Conservation (phyloP, 2,888 invertebrate genomes). For the Plagodis pulveraria region DNA sequence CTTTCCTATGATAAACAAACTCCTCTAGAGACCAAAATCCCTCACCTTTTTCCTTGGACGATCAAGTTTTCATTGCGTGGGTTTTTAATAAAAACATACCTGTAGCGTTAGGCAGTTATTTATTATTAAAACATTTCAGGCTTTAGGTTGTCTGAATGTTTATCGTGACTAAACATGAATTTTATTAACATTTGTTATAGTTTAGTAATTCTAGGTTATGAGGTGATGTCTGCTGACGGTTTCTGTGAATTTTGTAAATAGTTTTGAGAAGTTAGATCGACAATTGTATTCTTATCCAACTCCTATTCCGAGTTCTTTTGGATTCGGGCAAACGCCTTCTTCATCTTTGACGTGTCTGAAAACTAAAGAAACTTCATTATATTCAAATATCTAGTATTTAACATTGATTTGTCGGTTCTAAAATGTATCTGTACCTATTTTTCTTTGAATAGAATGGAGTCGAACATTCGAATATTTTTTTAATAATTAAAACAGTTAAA, state of each 20-base stretch:
- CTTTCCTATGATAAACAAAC: background rate
- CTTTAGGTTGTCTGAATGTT: background rate
- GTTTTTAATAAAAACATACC: conserved; percentile 18
- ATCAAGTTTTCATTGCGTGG: conserved; percentile 7
- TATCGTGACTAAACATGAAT: background rate
- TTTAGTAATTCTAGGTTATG: no score
- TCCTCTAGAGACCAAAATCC: background rate
- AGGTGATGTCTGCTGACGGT: no score
- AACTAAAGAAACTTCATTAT: conserved; percentile 51
- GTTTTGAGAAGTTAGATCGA: no score
- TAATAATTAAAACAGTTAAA: no score
- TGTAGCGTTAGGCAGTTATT: background rate
- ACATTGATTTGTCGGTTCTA: no score
- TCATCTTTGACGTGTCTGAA: conserved; percentile 77
- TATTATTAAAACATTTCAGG: conserved; percentile 19
- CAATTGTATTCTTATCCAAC: conserved; percentile 45
- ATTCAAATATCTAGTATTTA: background rate
- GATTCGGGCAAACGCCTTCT: conserved; percentile 69
- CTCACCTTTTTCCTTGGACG: conserved; percentile 5
- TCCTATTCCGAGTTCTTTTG: conserved; percentile 54
- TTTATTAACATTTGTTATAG: no score
- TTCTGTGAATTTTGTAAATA: no score
- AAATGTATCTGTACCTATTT: no score
- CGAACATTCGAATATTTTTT: no score
- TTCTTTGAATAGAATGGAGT: no score